Evolutionary conservation across 2,888 invertebrate genomes (phyloP).

Genomic region (Lasioglossum pauxillum): DNA sequence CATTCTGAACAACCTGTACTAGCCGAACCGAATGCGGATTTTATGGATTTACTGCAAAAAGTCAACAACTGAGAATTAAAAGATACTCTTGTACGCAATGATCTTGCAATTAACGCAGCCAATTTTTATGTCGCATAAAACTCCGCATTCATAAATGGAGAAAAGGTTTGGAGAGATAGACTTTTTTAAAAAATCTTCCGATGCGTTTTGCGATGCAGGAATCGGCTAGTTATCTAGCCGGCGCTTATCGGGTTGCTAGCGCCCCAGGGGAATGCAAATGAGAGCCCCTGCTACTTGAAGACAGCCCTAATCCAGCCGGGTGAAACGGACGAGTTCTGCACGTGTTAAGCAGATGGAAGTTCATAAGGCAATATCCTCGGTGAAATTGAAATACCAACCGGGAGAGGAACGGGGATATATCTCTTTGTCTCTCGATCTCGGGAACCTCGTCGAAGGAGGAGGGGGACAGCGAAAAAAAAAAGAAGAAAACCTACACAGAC

Average conservation of each 20-base stretch:
- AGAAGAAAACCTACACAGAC: neutral
- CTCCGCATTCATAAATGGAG: too few relatives aligned
- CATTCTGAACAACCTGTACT: neutral
- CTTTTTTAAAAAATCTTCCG: too few relatives aligned
- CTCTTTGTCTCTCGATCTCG: constrained; percentile 53
- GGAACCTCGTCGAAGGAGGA: constrained; percentile 14
- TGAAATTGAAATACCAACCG: constrained; percentile 65
- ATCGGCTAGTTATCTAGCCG: neutral
- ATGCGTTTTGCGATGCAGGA: too few relatives aligned
- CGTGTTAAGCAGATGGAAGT: constrained; percentile 68
- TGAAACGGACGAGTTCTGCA: constrained; percentile 47
- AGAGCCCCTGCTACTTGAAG: constrained; percentile 58
- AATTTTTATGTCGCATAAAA: too few relatives aligned
- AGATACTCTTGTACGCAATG: too few relatives aligned
- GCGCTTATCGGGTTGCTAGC: neutral
- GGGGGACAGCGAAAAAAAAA: neutral
- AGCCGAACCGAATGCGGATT: too few relatives aligned
- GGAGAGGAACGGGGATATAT: constrained; percentile 44
- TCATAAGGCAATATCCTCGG: constrained; percentile 62
- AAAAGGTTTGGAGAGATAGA: too few relatives aligned
- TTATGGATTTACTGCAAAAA: too few relatives aligned
- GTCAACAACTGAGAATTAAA: too few relatives aligned
- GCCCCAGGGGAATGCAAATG: constrained; percentile 8
- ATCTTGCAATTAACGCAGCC: too few relatives aligned
- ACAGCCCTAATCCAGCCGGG: constrained; percentile 54